Evolutionary conservation across 2,888 invertebrate species (phyloP).

Genomic region (Sminthurides aquaticus): DNA sequence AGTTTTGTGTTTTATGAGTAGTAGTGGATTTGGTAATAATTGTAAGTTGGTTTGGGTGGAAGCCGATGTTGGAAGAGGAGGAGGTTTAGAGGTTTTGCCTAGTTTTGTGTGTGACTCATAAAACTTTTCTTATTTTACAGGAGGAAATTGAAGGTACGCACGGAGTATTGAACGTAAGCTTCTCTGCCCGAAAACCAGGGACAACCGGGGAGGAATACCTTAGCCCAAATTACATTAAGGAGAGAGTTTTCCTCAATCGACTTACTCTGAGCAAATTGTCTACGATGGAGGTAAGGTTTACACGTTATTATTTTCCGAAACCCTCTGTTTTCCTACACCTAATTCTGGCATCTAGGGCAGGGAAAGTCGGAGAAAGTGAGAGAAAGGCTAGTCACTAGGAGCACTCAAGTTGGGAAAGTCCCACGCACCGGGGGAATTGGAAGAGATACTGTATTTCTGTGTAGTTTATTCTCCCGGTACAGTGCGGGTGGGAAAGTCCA

Average conservation of each 20-base stretch:
- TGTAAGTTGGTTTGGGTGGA: slow-evolving; percentile 20
- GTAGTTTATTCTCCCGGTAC: no score
- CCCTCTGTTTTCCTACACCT: no score
- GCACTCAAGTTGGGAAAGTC: no score
- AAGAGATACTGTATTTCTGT: no score
- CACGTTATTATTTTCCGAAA: background rate
- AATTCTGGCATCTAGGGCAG: no score
- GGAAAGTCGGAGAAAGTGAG: background rate
- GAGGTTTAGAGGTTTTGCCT: slow-evolving; percentile 12
- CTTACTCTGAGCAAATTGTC: slow-evolving; percentile 77
- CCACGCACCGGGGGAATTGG: no score
- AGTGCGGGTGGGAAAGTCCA: no score
- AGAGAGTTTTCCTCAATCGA: slow-evolving; percentile 86
- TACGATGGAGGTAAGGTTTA: slow-evolving; percentile 62
- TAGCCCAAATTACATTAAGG: slow-evolving; percentile 79
- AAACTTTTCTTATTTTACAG: slow-evolving; percentile 46
- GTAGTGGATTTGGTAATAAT: background rate
- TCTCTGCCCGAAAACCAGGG: slow-evolving; percentile 77
- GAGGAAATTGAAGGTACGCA: slow-evolving; percentile 83
- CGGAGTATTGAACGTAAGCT: slow-evolving; percentile 85
- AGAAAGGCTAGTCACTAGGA: no score
- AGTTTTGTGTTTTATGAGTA: background rate
- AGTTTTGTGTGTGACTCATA: slow-evolving; percentile 14
- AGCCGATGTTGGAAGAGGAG: slow-evolving; percentile 9
- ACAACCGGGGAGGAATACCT: slow-evolving; percentile 66